Evolutionary conservation across 1,140 invertebrate genomes (phyloP), one percentile per base, ranked within the genome.

Genomic region (Drosophila nebulosa): DNA sequence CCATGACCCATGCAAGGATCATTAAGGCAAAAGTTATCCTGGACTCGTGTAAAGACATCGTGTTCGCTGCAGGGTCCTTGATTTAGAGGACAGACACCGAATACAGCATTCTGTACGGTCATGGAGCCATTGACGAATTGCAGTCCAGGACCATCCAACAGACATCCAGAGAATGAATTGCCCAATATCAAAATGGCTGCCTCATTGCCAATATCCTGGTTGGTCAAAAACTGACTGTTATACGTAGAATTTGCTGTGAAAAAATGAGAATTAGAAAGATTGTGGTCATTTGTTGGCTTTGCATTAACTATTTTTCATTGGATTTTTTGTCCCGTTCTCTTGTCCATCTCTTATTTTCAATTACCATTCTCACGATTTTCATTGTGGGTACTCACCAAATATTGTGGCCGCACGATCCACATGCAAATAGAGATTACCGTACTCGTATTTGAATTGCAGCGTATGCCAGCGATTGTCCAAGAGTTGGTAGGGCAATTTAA

Each of bases 1-100:
- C 96, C 96, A 89, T 95, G 95, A 75, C 94, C 93, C 94, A 96
- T 94, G 91, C 96, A 97, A 6, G 96, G 96, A 79, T 96, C 95
- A 84, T 94, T 94, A 70, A 94, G 92, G 90, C 96, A 97, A 79
- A 94, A 94, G 91, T 96, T 95, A 64, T 93, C 93, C 21, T 93
- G 92, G 56, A 92, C 92, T 32, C 92, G 91, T 16, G 93, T 91
- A n/a, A 94, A 75, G 0, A 93, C 90, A 66, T 94, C 93, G n/a
- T 86, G 79, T 32, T 91, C 80, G 4, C 79, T 89, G 96, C 96
- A 97, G 79, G 93, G 93, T 79, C 94, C 94, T 3, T 92, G 93
- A 9, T 94, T 93, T 42, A 96, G 92, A 0, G 96, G 96, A 90
- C 97, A 97, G 7, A 92, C 84, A 7, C 95, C 96, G 90, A 97